phyloP scores from a whole-genome alignment of 2,113 vertebrate genomes.

The Rhombomys opimus region DNA sequence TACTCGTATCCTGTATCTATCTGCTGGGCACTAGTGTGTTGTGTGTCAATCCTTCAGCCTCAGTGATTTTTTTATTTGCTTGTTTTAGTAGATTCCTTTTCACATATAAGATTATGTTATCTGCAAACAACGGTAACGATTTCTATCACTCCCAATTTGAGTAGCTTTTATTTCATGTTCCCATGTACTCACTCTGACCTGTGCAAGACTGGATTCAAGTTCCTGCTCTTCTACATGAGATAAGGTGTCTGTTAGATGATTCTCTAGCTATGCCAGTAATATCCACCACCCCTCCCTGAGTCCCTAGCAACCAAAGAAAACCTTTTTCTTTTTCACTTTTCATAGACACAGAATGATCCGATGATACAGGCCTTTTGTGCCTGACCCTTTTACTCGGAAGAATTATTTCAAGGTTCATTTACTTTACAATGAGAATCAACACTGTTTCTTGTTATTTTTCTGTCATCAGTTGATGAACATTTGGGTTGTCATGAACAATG shows the following conservation, averaged over 20 bases:
- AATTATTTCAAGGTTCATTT: background rate
- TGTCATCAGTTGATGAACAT: background rate
- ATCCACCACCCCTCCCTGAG: accelerated
- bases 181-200: background rate
- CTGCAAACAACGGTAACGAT: background rate
- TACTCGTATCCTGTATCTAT: background rate
- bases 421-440: background rate
- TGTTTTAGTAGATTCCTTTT: constrained; percentile 13
- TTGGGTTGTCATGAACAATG: background rate
- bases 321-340: background rate
- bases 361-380: background rate
- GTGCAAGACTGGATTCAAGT: background rate
- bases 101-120: background rate
- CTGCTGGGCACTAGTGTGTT: background rate
- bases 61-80: background rate
- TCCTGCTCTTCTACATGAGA: background rate
- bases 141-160: background rate
- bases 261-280: background rate
- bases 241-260: background rate
- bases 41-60: background rate
- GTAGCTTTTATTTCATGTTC: background rate
- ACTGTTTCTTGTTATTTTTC: background rate
- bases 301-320: background rate
- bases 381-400: background rate
- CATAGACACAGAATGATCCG: background rate